Conservation (phyloP, 2,797 vertebrate genomes). For the Paratrypauchen microcephalus region DNA sequence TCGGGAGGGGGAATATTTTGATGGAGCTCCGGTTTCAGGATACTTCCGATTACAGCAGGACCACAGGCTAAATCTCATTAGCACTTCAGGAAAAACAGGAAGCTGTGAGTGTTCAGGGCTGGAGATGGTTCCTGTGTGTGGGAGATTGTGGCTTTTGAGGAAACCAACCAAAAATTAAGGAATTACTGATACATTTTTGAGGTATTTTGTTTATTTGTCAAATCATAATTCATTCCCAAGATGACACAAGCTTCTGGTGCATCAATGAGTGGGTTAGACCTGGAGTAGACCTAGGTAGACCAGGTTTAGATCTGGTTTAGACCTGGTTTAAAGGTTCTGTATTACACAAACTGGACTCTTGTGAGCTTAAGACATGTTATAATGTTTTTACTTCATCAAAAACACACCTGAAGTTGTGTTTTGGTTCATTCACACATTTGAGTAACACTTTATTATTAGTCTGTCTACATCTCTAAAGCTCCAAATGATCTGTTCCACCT, state of each 20-base stretch:
- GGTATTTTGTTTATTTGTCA: background rate
- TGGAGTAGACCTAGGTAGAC: too few relatives aligned
- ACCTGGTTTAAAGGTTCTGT: too few relatives aligned
- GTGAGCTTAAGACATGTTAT: too few relatives aligned
- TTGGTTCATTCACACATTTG: too few relatives aligned
- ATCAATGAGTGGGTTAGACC: too few relatives aligned
- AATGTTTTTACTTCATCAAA: too few relatives aligned
- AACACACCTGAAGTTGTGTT: too few relatives aligned
- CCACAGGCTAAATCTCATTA: slow-evolving; percentile 69
- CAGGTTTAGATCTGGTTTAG: too few relatives aligned
- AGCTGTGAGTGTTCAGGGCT: slow-evolving; percentile 17
- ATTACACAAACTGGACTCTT: too few relatives aligned
- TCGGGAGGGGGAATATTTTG: slow-evolving; percentile 50
- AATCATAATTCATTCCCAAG: background rate
- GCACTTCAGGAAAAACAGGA: slow-evolving; percentile 69
- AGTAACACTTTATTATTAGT: too few relatives aligned
- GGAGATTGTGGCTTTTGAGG: background rate
- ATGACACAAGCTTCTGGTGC: background rate
- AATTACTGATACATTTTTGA: background rate
- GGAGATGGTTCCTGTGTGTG: background rate
- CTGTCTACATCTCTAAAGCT: too few relatives aligned
- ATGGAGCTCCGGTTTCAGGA: slow-evolving; percentile 62
- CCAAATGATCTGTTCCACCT: too few relatives aligned
- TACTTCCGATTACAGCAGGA: slow-evolving; percentile 69
- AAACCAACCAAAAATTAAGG: background rate